A percentile compares a stretch with the other conserved stretches of the same genome.
Conservation (phyloP, 2,797 vertebrate species). For the Sebastes cheni region DNA sequence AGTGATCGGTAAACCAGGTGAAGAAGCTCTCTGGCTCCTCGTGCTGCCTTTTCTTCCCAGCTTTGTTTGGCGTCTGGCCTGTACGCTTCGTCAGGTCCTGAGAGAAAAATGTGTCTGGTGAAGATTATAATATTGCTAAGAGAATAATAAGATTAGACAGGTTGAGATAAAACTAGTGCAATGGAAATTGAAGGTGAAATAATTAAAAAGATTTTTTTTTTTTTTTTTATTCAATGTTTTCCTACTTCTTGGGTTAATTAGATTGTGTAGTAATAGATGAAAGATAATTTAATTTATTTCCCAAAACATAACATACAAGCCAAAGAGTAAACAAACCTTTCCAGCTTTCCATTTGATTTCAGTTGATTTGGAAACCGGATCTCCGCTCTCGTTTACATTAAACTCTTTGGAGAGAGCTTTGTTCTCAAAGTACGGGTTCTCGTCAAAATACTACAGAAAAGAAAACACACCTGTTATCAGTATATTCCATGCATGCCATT, state of each 20-base stretch:
- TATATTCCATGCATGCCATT: fast-evolving
- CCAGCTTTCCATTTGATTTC: conserved; percentile 99
- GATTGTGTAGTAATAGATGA: no score
- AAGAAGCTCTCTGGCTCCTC: conserved; percentile 99
- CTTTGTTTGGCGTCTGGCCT: conserved; percentile 94
- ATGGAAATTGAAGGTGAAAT: background rate
- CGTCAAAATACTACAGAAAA: conserved; percentile 91
- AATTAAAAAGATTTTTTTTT: background rate
- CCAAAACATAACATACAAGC: background rate
- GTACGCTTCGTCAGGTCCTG: conserved; percentile 96
- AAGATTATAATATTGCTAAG: background rate
- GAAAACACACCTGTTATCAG: background rate
- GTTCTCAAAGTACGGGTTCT: conserved; percentile 99
- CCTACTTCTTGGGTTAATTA: background rate
- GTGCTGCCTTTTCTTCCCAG: conserved; percentile 96
- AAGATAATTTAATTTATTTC: background rate
- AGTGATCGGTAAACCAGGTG: conserved; percentile 97
- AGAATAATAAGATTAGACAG: no score
- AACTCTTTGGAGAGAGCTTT: conserved; percentile 99
- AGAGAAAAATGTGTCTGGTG: background rate
- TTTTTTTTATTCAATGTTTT: background rate
- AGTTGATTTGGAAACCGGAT: conserved; percentile 96
- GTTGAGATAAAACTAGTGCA: background rate
- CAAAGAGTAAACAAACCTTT: conserved; percentile 83
- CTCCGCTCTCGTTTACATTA: conserved; percentile 95